Percentiles rank a stretch among this genome's conserved stretches.
Conservation (phyloP, 2,888 invertebrate species). For the Cristatella mucedo region DNA sequence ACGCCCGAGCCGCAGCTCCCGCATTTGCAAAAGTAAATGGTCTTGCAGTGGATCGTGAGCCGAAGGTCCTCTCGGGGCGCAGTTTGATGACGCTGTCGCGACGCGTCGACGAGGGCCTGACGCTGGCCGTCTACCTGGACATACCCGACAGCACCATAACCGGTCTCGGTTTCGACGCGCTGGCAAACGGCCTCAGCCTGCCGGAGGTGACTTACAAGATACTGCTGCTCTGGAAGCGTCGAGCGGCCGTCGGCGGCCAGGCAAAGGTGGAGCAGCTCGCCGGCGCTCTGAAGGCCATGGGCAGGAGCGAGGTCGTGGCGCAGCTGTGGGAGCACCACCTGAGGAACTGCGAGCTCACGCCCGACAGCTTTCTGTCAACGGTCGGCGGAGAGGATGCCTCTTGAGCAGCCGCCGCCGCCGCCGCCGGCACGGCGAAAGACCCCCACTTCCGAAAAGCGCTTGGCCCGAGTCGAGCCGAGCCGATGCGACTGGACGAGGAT, state of each 20-base stretch:
- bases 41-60: slow-evolving; percentile 27
- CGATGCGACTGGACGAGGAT: too few relatives aligned
- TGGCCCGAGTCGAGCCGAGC: too few relatives aligned
- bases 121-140: slow-evolving; percentile 32
- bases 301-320: slow-evolving; percentile 22
- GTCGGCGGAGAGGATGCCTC: too few relatives aligned
- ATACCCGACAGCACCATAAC: slow-evolving; percentile 34
- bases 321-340: slow-evolving; percentile 22
- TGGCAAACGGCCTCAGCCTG: slow-evolving; percentile 31
- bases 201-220: slow-evolving; percentile 34
- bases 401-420: too few relatives aligned
- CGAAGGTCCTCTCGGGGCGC: slow-evolving; percentile 27
- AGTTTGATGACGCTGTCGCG: slow-evolving; percentile 28
- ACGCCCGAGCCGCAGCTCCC: too few relatives aligned
- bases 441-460: too few relatives aligned
- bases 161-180: slow-evolving; percentile 35
- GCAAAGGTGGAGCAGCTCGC: slow-evolving; percentile 23
- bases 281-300: slow-evolving; percentile 25
- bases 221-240: slow-evolving; percentile 33
- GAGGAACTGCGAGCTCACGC: slow-evolving; percentile 25
- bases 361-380: slow-evolving; percentile 22
- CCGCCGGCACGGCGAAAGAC: too few relatives aligned
- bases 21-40: too few relatives aligned
- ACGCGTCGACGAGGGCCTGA: slow-evolving; percentile 31
- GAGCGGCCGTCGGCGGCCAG: slow-evolving; percentile 13